phyloP scores from a whole-genome alignment of 2,797 vertebrate species.

The Astyanax mexicanus region DNA sequence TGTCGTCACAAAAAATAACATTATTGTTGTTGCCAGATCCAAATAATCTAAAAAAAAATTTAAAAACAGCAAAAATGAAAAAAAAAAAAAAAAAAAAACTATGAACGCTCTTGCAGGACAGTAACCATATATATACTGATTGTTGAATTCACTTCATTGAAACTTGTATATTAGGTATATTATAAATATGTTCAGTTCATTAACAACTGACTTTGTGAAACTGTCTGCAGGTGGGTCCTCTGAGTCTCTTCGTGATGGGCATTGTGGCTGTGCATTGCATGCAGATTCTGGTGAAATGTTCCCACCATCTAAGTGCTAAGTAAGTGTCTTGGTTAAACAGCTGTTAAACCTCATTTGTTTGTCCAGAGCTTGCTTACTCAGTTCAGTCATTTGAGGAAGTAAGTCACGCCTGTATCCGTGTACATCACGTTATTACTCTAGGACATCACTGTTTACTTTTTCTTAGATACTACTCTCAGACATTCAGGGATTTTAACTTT shows the following conservation, averaged over 20 bases:
- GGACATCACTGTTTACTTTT: neutral
- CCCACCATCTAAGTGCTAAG: constrained; percentile 91
- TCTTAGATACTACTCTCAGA: neutral
- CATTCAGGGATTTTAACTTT: no score
- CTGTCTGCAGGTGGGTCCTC: constrained; percentile 84
- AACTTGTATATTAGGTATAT: no score
- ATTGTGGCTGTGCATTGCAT: constrained; percentile 94
- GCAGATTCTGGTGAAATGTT: constrained; percentile 90
- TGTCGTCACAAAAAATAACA: no score
- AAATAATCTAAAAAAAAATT: no score
- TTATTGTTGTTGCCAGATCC: no score
- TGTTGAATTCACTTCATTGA: no score
- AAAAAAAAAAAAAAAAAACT: no score
- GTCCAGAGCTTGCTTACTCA: neutral
- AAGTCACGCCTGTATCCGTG: neutral
- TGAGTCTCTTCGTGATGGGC: constrained; percentile 91
- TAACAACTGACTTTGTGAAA: no score
- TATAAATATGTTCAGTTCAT: no score
- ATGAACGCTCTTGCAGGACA: no score
- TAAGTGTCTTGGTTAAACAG: constrained; percentile 76
- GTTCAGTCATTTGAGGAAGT: neutral
- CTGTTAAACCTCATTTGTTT: neutral
- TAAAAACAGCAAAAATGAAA: no score
- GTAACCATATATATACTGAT: no score
- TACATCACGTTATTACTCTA: neutral